Percentiles rank a stretch among this genome's conserved stretches.
Evolutionary conservation across 2,888 invertebrate genomes (phyloP).

Genomic region (Teleogryllus oceanicus): DNA sequence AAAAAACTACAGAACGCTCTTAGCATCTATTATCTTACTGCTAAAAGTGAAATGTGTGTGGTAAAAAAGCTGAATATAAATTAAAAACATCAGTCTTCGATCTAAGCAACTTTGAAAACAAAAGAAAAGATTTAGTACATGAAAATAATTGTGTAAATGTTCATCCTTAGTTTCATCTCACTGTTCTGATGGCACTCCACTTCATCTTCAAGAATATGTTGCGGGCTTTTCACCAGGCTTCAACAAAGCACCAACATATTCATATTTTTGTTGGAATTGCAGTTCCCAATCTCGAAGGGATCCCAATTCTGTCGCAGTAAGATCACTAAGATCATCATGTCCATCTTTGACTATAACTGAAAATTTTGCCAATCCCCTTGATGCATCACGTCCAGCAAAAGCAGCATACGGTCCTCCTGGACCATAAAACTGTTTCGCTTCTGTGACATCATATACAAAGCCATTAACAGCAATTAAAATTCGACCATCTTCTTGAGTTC

Average conservation of each 20-base stretch:
- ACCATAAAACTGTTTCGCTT: constrained; percentile 86
- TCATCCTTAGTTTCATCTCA: constrained; percentile 49
- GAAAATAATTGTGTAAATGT: constrained; percentile 28
- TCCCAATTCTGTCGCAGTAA: constrained; percentile 90
- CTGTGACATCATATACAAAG: constrained; percentile 91
- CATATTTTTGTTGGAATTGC: constrained; percentile 95
- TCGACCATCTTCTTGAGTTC: constrained; percentile 79
- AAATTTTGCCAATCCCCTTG: constrained; percentile 91
- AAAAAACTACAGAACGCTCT: no score
- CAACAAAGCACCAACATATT: constrained; percentile 81
- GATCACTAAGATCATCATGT: constrained; percentile 93
- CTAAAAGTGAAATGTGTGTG: no score
- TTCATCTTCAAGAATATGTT: constrained; percentile 82
- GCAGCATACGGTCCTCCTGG: constrained; percentile 93
- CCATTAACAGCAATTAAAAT: constrained; percentile 91
- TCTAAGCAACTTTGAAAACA: neutral
- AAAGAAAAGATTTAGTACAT: neutral
- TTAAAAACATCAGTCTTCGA: neutral
- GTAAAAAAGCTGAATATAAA: neutral
- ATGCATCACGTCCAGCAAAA: constrained; percentile 94
- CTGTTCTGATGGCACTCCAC: constrained; percentile 47
- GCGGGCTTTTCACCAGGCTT: constrained; percentile 87
- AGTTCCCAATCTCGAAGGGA: constrained; percentile 95
- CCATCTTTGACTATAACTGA: constrained; percentile 77
- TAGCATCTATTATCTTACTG: no score